These are phyloP conservation scores for Chelidonichthys spinosus DNA, from an alignment of 2,797 vertebrate genomes.

Conservation along the genomic window DNA sequence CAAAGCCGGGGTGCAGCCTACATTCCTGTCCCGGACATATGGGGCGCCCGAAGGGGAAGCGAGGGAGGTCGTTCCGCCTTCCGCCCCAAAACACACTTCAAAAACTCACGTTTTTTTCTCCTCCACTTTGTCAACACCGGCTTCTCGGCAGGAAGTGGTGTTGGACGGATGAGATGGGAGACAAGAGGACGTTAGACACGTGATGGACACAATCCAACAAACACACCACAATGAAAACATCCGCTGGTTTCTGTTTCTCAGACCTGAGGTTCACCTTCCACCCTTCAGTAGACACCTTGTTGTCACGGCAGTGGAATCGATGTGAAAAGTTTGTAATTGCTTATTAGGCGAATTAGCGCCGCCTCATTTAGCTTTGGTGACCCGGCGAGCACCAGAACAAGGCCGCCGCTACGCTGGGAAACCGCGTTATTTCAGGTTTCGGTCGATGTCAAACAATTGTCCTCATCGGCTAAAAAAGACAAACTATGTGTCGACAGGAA, in stretches of 20 bases:
- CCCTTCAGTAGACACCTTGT: slow-evolving; percentile 23
- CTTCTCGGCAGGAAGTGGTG: slow-evolving; percentile 42
- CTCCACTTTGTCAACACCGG: slow-evolving; percentile 40
- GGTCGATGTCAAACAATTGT: no score
- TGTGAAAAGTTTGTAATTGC: slow-evolving; percentile 57
- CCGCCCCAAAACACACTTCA: neutral
- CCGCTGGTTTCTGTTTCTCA: no score
- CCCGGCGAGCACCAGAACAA: slow-evolving; percentile 16
- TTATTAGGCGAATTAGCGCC: slow-evolving; percentile 61
- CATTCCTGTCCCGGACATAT: slow-evolving; percentile 59
- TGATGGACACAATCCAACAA: no score
- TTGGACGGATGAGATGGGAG: slow-evolving; percentile 50
- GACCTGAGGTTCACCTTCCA: neutral
- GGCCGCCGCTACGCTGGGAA: no score
- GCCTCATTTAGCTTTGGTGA: slow-evolving; percentile 63
- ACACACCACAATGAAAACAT: no score
- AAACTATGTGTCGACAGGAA: no score
- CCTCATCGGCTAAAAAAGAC: no score
- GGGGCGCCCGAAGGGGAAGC: slow-evolving; percentile 68
- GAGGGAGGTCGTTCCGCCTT: slow-evolving; percentile 46
- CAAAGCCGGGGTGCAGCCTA: slow-evolving; percentile 24
- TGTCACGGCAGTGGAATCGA: slow-evolving; percentile 39
- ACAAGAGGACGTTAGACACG: slow-evolving; percentile 39
- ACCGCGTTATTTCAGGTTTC: no score
- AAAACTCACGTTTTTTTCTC: slow-evolving; percentile 41